phyloP scores from a whole-genome alignment of 2,888 invertebrate genomes.

The Periphyllus acericola region DNA sequence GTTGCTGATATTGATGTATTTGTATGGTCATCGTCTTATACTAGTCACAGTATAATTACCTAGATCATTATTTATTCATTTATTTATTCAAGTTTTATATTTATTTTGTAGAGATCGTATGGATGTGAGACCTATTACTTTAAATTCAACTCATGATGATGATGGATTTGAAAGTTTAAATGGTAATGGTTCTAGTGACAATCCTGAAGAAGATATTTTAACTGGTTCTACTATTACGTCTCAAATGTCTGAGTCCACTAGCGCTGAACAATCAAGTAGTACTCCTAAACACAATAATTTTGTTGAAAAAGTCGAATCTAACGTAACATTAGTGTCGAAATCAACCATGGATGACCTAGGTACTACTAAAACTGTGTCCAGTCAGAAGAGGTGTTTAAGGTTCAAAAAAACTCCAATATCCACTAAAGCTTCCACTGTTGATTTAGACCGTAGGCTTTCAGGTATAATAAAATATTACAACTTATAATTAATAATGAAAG shows the following conservation, averaged over 20 bases:
- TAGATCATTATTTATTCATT: not conserved
- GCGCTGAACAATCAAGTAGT: conserved; percentile 59
- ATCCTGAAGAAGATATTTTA: conserved; percentile 60
- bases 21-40: too few relatives aligned
- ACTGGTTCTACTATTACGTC: conserved; percentile 62
- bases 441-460: conserved; percentile 59
- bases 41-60: too few relatives aligned
- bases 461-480: conserved; percentile 8
- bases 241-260: conserved; percentile 61
- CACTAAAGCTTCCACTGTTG: conserved; percentile 42
- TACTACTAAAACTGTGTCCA: conserved; percentile 29
- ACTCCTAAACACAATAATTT: conserved; percentile 47
- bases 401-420: conserved; percentile 48
- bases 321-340: not conserved
- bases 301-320: conserved; percentile 14
- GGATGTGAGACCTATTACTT: conserved; percentile 62
- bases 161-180: conserved; percentile 89
- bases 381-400: conserved; percentile 47
- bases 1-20: too few relatives aligned
- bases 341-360: not conserved
- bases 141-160: conserved; percentile 70
- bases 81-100: not conserved
- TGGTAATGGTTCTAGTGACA: conserved; percentile 77
- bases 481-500: not conserved
- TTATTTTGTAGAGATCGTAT: conserved; percentile 62